Conservation (phyloP, 2,113 vertebrate species). For the Nothobranchius furzeri region DNA sequence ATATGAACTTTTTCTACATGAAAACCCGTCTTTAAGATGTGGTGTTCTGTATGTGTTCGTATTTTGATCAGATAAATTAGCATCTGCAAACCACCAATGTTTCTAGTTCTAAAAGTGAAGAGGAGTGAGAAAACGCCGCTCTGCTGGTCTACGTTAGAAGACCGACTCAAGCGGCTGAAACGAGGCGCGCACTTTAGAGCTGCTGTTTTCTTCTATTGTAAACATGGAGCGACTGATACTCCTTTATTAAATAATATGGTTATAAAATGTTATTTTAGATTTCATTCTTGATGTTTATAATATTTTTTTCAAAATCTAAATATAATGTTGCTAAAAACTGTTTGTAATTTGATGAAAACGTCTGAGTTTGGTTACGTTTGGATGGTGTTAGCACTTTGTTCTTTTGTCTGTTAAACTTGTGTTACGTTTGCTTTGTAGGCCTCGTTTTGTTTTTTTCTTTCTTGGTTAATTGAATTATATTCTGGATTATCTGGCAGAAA, state of each 20-base stretch:
- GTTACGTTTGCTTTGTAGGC: neutral
- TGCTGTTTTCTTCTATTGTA: constrained; percentile 11
- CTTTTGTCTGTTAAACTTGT: constrained; percentile 21
- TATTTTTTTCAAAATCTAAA: constrained; percentile 23
- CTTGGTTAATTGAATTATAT: constrained; percentile 2
- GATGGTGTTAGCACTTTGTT: neutral
- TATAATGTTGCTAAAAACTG: neutral
- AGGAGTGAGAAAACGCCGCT: neutral
- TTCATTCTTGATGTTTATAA: constrained; percentile 7
- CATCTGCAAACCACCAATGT: constrained; percentile 1
- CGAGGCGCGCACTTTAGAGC: constrained; percentile 18
- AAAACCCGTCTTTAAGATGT: constrained; percentile 1
- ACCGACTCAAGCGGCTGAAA: neutral
- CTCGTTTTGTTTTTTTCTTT: constrained; percentile 15
- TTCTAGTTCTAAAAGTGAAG: neutral
- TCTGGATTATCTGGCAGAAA: neutral
- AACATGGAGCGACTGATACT: neutral
- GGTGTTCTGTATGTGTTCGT: constrained; percentile 7
- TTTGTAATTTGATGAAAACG: constrained; percentile 13
- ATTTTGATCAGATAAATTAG: constrained; percentile 26
- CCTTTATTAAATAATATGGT: constrained; percentile 10
- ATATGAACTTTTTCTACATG: constrained; percentile 11
- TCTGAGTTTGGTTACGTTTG: constrained; percentile 3
- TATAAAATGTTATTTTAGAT: constrained; percentile 24
- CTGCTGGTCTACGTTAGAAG: neutral